These are phyloP conservation scores for Acanthisitta chloris DNA, from an alignment of 2,113 vertebrate genomes.

Conservation along the genomic window DNA sequence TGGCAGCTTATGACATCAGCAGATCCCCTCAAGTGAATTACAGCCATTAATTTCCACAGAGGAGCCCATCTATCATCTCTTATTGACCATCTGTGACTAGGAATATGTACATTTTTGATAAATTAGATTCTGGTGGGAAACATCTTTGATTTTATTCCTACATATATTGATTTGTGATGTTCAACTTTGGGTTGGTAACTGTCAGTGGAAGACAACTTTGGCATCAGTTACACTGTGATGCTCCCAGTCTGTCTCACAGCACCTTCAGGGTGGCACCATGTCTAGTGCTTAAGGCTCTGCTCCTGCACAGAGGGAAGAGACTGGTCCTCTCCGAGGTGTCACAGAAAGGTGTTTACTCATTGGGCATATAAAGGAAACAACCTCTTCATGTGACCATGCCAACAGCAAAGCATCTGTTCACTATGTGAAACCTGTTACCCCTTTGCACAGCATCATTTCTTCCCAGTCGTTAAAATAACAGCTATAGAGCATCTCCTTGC, in stretches of 20 bases:
- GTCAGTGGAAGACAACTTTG: not conserved
- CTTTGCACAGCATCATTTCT: not conserved
- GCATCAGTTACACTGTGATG: not conserved
- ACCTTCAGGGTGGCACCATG: rapidly evolving
- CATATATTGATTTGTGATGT: not conserved
- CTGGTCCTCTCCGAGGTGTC: not conserved
- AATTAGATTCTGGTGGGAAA: not conserved
- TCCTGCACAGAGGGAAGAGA: not conserved
- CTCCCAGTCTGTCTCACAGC: not conserved
- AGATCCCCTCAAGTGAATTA: conserved; percentile 61
- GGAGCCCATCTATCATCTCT: conserved; percentile 34
- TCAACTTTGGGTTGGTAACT: not conserved
- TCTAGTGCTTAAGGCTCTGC: not conserved
- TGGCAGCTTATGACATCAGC: conserved; percentile 55
- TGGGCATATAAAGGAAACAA: not conserved
- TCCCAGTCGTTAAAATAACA: not conserved
- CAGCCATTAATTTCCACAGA: conserved; percentile 46
- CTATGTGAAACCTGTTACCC: not conserved
- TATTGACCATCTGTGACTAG: conserved; percentile 49
- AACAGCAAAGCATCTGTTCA: rapidly evolving
- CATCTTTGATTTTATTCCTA: not conserved
- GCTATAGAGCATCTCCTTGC: not conserved
- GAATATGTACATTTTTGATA: not conserved
- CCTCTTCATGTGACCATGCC: not conserved
- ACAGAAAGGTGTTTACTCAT: not conserved